A percentile compares a stretch with the other conserved stretches of the same genome.
phyloP scores from a whole-genome alignment of 2,113 vertebrate species.

The Psittacula cyanocephala region DNA sequence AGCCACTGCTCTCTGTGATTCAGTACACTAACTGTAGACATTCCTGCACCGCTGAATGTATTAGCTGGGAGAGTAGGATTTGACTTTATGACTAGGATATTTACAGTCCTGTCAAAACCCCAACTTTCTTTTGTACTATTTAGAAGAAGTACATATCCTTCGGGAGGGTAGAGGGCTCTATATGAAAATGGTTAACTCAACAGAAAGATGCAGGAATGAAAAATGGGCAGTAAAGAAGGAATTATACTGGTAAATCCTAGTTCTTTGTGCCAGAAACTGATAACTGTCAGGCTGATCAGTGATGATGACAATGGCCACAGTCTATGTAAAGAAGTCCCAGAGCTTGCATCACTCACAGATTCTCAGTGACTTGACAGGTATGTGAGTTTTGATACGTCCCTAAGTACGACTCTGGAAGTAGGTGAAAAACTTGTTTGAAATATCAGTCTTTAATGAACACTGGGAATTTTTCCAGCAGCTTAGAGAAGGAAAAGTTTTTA shows the following conservation, averaged over 20 bases:
- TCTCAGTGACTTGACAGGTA: conserved; percentile 24
- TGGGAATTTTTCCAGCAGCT: conserved; percentile 3
- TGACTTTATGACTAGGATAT: conserved; percentile 53
- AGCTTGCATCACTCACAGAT: conserved; percentile 32
- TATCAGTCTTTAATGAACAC: conserved; percentile 42
- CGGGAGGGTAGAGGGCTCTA: conserved; percentile 3
- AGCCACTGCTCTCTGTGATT: not conserved
- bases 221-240: conserved; percentile 29
- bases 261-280: conserved; percentile 30
- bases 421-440: conserved; percentile 33
- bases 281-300: conserved; percentile 52
- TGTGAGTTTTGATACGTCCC: conserved; percentile 10
- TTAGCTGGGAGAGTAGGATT: conserved; percentile 22
- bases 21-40: not conserved
- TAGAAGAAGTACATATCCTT: conserved; percentile 6
- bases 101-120: conserved; percentile 51
- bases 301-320: not conserved
- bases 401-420: not conserved
- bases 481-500: not conserved
- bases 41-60: not conserved
- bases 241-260: not conserved
- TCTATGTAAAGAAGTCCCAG: conserved; percentile 26
- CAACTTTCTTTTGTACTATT: not conserved
- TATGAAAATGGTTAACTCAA: conserved; percentile 38
- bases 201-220: conserved; percentile 13